Evolutionary conservation across 1,140 invertebrate genomes (phyloP).

Genomic region (Drosophila sulfurigaster): DNA sequence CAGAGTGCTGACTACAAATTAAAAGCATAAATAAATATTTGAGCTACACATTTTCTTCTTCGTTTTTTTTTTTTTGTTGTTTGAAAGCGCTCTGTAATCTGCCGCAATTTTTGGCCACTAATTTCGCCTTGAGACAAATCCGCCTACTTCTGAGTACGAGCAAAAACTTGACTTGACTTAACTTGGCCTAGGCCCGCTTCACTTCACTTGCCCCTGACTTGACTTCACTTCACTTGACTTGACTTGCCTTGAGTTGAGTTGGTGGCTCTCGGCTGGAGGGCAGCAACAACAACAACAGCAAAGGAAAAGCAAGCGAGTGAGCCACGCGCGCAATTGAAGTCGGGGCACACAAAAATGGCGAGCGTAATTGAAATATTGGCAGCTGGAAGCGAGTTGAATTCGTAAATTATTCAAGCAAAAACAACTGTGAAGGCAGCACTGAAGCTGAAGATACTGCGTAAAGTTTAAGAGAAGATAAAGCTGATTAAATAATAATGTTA

Average conservation of each 20-base stretch:
- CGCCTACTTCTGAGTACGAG: slow-evolving; percentile 57
- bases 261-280: slow-evolving; percentile 1
- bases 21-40: slow-evolving; percentile 80
- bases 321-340: slow-evolving; percentile 54
- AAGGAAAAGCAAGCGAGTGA: neutral
- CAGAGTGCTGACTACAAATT: slow-evolving; percentile 55
- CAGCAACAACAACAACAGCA: slow-evolving; percentile 14
- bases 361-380: slow-evolving; percentile 74
- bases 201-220: slow-evolving; percentile 7
- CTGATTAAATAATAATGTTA: too few species aligned
- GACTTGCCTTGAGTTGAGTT: neutral
- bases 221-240: neutral
- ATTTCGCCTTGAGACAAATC: slow-evolving; percentile 74
- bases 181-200: neutral
- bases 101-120: slow-evolving; percentile 76
- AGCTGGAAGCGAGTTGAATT: slow-evolving; percentile 40
- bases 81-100: slow-evolving; percentile 68
- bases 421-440: neutral
- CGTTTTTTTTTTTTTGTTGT: too few species aligned
- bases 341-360: slow-evolving; percentile 13
- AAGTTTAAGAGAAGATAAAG: neutral
- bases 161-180: slow-evolving; percentile 5
- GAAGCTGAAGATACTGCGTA: slow-evolving; percentile 7
- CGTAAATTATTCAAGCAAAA: slow-evolving; percentile 64
- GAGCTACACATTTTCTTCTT: slow-evolving; percentile 56